Percentiles rank a stretch among this genome's conserved stretches.
These are phyloP conservation scores for Urocitellus parryii DNA, from an alignment of 2,113 vertebrate genomes.

Conservation along the genomic window DNA sequence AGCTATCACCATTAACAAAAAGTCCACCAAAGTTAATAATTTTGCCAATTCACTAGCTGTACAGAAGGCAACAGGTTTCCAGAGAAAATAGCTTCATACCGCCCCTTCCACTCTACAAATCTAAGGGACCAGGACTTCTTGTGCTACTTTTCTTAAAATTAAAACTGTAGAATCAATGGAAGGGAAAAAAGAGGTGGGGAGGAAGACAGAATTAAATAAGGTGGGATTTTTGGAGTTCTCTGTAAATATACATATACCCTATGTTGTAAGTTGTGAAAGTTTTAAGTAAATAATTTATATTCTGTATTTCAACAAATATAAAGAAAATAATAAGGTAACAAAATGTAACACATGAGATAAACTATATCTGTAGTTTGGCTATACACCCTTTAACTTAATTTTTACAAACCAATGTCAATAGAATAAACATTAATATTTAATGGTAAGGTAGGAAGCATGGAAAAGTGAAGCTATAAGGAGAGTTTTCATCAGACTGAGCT, in stretches of 20 bases:
- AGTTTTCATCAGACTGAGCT: constrained; percentile 1
- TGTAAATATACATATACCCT: background rate
- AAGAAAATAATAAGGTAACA: constrained; percentile 51
- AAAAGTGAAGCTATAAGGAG: background rate
- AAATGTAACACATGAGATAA: background rate
- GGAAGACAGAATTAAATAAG: background rate
- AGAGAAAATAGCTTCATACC: background rate
- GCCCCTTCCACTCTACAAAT: background rate
- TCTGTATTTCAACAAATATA: background rate
- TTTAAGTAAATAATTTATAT: constrained; percentile 46
- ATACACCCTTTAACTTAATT: background rate
- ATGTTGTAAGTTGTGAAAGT: constrained; percentile 44
- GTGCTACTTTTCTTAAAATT: background rate
- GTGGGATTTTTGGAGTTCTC: background rate
- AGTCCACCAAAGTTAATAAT: background rate
- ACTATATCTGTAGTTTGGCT: background rate
- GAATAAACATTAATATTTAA: constrained; percentile 32
- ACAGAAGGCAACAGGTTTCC: background rate
- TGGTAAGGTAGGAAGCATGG: background rate
- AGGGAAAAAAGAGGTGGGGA: background rate
- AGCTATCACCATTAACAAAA: constrained; percentile 43
- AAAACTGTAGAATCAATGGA: background rate
- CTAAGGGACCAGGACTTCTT: background rate
- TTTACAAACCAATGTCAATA: constrained; percentile 32
- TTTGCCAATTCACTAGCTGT: background rate